phyloP scores from a whole-genome alignment of 2,113 vertebrate species.

The Coturnix japonica region DNA sequence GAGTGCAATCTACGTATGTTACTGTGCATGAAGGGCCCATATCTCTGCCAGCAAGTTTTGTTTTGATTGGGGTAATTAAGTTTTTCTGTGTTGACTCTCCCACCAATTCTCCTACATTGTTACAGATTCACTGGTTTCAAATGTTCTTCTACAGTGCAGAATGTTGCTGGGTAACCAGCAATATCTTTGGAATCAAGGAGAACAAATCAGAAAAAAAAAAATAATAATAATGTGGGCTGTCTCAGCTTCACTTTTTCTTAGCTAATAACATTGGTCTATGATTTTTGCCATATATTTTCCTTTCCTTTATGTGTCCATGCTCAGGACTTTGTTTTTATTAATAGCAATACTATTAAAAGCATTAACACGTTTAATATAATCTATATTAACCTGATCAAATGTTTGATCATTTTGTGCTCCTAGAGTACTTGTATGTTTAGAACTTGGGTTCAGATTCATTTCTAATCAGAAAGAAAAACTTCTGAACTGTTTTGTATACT shows the following conservation, averaged over 20 bases:
- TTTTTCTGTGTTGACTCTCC: not conserved
- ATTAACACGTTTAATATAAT: not conserved
- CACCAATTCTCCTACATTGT: not conserved
- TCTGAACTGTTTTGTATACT: not conserved
- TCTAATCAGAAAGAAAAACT: not conserved
- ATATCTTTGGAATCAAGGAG: not conserved
- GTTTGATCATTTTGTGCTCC: not conserved
- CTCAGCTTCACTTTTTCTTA: not conserved
- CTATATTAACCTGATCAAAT: not conserved
- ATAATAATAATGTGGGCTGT: not conserved
- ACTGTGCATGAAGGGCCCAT: not conserved
- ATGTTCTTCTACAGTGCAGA: not conserved
- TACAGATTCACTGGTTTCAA: not conserved
- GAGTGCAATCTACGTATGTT: not conserved
- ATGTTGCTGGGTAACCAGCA: not conserved
- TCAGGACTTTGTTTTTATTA: not conserved
- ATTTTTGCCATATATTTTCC: not conserved
- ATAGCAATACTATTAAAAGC: not conserved
- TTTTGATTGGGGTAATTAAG: not conserved
- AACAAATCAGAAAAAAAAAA: not conserved
- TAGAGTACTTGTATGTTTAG: not conserved
- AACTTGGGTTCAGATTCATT: not conserved
- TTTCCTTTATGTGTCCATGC: not conserved
- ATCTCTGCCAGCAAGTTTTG: accelerated
- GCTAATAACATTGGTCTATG: not conserved